Base-by-base conservation (phyloP, 2,888 invertebrate genomes). In the Orthosia gracilis region DNA sequence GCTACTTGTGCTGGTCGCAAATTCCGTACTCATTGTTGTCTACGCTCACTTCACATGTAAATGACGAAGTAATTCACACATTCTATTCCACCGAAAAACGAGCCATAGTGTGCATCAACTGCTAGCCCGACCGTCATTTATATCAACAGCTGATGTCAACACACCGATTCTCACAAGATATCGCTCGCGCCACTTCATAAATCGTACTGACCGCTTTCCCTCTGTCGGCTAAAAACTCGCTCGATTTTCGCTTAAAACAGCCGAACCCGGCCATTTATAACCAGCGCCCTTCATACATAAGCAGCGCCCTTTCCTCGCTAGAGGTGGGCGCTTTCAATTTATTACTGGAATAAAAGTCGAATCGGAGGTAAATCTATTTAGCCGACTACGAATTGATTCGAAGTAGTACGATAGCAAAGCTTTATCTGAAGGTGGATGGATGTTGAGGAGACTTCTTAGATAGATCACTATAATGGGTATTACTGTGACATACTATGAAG, bases 221-320 rank as follows among this genome's bases (percentile, higher is more conserved):
- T 61, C 81, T 67, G 78, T 85, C 69, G 69, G 76, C 84, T 76
- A 83, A 83, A 83, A 85, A 83, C 80, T 80, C 78, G 72, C 78
- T 85, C 85, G 81, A 73, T 82, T 79, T 79, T 85, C 74, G 79
- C 83, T 87, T 81, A 78, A 85, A 87, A 85, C 78, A 83, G 70
- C 78, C 81, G 50, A 78, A 79, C 68, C 71, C 72, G 68, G 62
- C 87, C 87, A 88, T 89, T 88, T 89, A 89, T 89, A 85, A 87
- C 81, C 79, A 59, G 65, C 52, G 73, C 83, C 85, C 87, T 89
- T 78, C 87, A 90, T 87, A 90, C 88, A 88, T 89, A 90, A 85
- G 86, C 89, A 85, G 86, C 83, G 81, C 80, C 86, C 85, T 83
- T 84, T 82, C 77, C 80, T 58, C 58, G 54, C 58, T 82, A 85